Evolutionary conservation across 2,113 vertebrate genomes (phyloP), one percentile per base, ranked within the genome.

Genomic region (Irena cyanogastra): DNA sequence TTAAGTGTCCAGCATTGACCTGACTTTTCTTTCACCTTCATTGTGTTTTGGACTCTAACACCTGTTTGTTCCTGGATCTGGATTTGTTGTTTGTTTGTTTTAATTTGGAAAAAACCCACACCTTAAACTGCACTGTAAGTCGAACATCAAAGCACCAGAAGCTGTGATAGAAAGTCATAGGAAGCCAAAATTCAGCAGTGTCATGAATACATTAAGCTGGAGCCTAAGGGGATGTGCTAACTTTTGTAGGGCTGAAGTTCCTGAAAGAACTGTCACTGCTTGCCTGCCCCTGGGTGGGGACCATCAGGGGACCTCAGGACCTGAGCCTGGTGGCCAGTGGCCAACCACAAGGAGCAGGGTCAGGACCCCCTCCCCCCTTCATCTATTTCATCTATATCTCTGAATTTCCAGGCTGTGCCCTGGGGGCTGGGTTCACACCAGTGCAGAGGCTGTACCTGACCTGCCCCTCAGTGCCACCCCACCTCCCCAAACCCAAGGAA

Each of bases 81-180:
- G n/a, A 24, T 83, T 85, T 72, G 23, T 64, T 76, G 27, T 26
- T 50, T 80, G 39, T 82, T 89, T 89, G 35, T 69, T 89, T 95
- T 33, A 49, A 82, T 82, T 59, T 68, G 60, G 23, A 53, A 69
- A 86, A 49, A 6, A 2, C 7, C 10, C 30, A 41, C 31, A 77
- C 35, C 37, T 59, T 64, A 76, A 80, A 49, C 45, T 76, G 31
- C 26, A 16, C 52, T 57, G 61, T 61, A 76, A 94, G 84, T 72
- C 57, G 89, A 89, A 65, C 37, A 78, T 45, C 57, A 76, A 78
- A 94, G 75, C 61, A 87, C 65, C 69, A 91, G 89, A 84, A 82
- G 37, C 91, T 68, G 74, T 68, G 65, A 75, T 35, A 89, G 71
- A 72, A 77, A 86, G n/a, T 41, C 1, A 1, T 44, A 82, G 83